Evolutionary conservation across 2,797 vertebrate species (phyloP).

Genomic region (Ara ararauna): DNA sequence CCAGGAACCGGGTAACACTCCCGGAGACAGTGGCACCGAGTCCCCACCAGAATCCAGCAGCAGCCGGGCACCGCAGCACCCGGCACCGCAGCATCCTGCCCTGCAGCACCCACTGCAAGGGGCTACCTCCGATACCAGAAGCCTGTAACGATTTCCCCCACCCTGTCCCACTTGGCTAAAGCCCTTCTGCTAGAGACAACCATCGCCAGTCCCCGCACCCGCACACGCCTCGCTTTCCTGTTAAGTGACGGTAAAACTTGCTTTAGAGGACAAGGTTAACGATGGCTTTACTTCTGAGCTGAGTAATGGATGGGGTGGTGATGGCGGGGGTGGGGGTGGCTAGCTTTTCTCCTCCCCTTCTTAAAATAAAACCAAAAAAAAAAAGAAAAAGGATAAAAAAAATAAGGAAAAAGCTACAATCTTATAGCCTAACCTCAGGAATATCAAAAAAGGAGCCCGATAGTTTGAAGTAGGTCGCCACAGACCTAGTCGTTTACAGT

Average conservation of each 20-base stretch:
- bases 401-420: conserved; percentile 38
- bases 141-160: background rate
- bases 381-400: too few relatives aligned
- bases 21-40: background rate
- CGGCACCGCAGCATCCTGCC: background rate
- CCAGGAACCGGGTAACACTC: background rate
- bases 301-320: conserved; percentile 59
- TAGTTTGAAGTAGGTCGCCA: conserved; percentile 63
- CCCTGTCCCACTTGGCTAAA: conserved; percentile 45
- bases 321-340: background rate
- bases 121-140: background rate
- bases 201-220: background rate
- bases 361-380: background rate
- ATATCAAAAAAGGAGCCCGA: conserved; percentile 71
- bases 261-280: conserved; percentile 35
- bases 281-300: conserved; percentile 54
- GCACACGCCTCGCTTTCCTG: conserved; percentile 37
- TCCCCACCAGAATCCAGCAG: background rate
- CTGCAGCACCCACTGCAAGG: background rate
- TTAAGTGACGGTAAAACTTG: background rate
- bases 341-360: conserved; percentile 56
- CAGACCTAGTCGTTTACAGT: conserved; percentile 79
- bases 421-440: conserved; percentile 65
- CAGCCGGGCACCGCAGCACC: background rate
- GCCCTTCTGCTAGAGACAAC: conserved; percentile 6